Evolutionary conservation across 2,888 invertebrate genomes (phyloP).

Genomic region (Temnothorax unifasciatus): DNA sequence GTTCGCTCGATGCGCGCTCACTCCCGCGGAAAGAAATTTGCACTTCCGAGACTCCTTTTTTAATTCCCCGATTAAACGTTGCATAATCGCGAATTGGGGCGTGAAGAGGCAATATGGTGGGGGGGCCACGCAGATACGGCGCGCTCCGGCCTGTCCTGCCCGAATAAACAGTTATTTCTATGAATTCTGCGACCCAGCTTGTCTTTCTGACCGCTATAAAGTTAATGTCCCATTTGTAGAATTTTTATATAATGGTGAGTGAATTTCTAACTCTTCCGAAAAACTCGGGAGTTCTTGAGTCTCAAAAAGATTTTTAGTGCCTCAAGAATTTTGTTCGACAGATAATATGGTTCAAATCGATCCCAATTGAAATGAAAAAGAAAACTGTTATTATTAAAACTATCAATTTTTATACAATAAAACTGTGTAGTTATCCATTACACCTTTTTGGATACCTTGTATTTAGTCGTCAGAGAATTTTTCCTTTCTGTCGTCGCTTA

Average conservation of each 20-base stretch:
- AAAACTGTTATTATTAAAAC: background rate
- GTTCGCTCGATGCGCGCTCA: slow-evolving; percentile 45
- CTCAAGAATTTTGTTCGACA: background rate
- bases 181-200: slow-evolving; percentile 55
- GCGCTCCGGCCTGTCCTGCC: slow-evolving; percentile 24
- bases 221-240: background rate
- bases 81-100: slow-evolving; percentile 68
- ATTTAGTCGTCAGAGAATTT: background rate
- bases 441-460: background rate
- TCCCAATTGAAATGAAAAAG: background rate
- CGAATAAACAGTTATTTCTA: slow-evolving; percentile 62
- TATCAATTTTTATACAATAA: background rate
- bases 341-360: background rate
- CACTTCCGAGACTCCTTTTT: slow-evolving; percentile 56
- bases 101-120: slow-evolving; percentile 55
- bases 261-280: background rate
- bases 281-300: background rate
- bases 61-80: slow-evolving; percentile 66
- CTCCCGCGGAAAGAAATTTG: slow-evolving; percentile 57
- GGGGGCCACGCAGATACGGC: background rate
- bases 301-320: background rate
- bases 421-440: background rate
- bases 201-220: background rate
- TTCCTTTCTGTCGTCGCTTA: background rate
- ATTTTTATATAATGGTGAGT: background rate